phyloP scores from a whole-genome alignment of 2,113 vertebrate genomes.

The Bos indicus region DNA sequence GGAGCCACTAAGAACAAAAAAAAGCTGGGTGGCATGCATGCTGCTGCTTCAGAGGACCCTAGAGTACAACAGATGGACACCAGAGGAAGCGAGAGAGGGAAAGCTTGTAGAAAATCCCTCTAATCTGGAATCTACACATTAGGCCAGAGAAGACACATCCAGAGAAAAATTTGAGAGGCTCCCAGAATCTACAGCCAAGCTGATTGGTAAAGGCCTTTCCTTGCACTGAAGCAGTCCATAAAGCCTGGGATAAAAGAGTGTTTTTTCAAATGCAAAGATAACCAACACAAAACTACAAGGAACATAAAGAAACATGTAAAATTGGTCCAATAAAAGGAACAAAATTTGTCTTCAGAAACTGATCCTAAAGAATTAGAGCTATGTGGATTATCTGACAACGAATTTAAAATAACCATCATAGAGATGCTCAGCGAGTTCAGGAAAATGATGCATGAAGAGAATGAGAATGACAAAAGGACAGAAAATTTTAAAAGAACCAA shows the following conservation, averaged over 20 bases:
- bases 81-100: background rate
- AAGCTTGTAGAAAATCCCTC: background rate
- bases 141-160: background rate
- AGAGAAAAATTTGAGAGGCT: background rate
- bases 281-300: slow-evolving; percentile 3
- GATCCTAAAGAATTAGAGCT: background rate
- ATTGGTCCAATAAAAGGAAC: background rate
- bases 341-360: slow-evolving; percentile 6
- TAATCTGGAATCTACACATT: background rate
- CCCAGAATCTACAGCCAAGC: background rate
- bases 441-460: background rate
- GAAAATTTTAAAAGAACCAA: background rate
- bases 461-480: background rate
- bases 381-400: background rate
- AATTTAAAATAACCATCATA: slow-evolving; percentile 5
- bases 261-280: background rate
- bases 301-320: background rate
- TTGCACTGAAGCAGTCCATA: background rate
- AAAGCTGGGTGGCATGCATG: background rate
- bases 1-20: background rate
- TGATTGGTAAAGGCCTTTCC: background rate
- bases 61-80: background rate
- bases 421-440: background rate
- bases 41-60: background rate
- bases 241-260: background rate